Conservation (phyloP, 2,888 invertebrate genomes). For the Tipula vernalis region DNA sequence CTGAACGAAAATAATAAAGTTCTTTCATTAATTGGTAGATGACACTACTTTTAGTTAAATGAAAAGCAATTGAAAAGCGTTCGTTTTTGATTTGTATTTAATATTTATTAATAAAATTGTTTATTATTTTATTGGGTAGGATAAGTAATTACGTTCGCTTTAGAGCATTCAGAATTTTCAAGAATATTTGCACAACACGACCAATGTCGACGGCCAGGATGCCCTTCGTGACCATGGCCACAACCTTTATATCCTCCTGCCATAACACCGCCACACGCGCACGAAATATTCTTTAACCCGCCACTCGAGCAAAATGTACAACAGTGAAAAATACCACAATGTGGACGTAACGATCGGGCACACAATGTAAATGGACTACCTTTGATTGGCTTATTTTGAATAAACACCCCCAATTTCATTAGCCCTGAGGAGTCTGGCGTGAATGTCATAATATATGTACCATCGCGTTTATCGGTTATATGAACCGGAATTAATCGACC, state of each 20-base stretch:
- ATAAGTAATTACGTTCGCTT: slow-evolving; percentile 27
- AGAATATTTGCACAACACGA: slow-evolving; percentile 62
- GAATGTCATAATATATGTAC: slow-evolving; percentile 47
- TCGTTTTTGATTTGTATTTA: no score
- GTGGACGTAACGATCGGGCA: slow-evolving; percentile 49
- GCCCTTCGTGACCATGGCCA: slow-evolving; percentile 69
- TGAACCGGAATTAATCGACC: slow-evolving; percentile 30
- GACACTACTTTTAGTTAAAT: neutral
- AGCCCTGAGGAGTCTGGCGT: slow-evolving; percentile 51
- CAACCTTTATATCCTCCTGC: slow-evolving; percentile 62
- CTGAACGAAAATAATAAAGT: neutral
- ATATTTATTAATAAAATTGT: no score
- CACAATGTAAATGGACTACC: slow-evolving; percentile 55
- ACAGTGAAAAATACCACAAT: slow-evolving; percentile 64
- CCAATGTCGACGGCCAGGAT: slow-evolving; percentile 71
- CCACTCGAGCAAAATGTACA: slow-evolving; percentile 72
- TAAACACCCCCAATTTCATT: slow-evolving; percentile 44
- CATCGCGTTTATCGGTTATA: slow-evolving; percentile 49
- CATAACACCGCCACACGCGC: slow-evolving; percentile 64
- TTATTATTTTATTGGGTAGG: neutral
- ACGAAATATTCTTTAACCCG: slow-evolving; percentile 51
- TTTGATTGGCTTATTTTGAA: slow-evolving; percentile 53
- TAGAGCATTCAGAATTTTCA: slow-evolving; percentile 47
- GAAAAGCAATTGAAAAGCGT: neutral
- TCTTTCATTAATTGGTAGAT: neutral